A percentile compares a stretch with the other conserved stretches of the same genome.
phyloP scores from a whole-genome alignment of 1,140 invertebrate genomes.

The Dinoponera quadriceps region DNA sequence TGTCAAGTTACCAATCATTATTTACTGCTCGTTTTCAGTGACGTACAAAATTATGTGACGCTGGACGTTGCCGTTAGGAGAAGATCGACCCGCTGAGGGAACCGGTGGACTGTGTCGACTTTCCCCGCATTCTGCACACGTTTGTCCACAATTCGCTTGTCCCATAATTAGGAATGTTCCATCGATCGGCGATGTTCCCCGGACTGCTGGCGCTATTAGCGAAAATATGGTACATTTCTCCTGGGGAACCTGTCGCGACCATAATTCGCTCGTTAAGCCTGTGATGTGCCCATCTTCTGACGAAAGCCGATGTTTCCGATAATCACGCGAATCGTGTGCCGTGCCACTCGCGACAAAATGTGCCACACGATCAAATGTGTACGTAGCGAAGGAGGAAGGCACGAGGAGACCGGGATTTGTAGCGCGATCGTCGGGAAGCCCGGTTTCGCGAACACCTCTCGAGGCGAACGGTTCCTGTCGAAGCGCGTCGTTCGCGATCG shows the following conservation, averaged over 20 bases:
- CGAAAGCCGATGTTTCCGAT: conserved; percentile 47
- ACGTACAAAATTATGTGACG: background rate
- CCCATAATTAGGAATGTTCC: background rate
- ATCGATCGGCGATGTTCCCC: background rate
- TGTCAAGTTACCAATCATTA: no score
- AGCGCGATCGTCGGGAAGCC: background rate
- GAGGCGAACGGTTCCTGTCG: background rate
- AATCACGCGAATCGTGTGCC: conserved; percentile 44
- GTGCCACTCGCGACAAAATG: conserved; percentile 56
- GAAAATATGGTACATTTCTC: conserved; percentile 17
- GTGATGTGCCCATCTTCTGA: conserved; percentile 38
- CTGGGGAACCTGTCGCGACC: background rate
- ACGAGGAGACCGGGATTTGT: conserved; percentile 22
- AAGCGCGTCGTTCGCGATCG: conserved; percentile 7
- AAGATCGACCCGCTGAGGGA: background rate
- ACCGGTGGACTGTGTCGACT: background rate
- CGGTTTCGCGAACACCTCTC: background rate
- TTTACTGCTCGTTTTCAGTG: background rate
- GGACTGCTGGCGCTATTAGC: no score
- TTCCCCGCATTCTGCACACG: background rate
- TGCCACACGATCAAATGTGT: conserved; percentile 51
- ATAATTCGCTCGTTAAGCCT: background rate
- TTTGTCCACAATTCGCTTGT: background rate
- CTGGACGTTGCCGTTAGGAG: background rate
- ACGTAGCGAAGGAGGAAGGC: conserved; percentile 25